Evolutionary conservation across 1,140 invertebrate species (phyloP), one percentile per base, ranked within the genome.

Genomic region (Theocolax elegans): DNA sequence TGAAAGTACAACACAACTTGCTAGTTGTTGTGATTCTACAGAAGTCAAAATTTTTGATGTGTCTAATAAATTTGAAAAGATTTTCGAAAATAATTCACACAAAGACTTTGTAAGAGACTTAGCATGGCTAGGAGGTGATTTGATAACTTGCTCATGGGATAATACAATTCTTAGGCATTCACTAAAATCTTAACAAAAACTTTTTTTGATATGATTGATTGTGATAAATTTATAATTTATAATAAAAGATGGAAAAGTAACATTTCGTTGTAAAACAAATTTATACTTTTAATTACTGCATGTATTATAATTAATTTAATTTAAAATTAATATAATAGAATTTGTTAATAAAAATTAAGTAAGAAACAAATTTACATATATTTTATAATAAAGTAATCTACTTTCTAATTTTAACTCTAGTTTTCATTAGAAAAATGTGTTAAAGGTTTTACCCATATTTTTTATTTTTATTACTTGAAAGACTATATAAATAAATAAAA

Each of bases 131-230:
- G 72, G 83, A 49, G 72, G 78, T 21, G 67, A 81, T 53, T 69
- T 86, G 49, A 75, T 83, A n/a, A 81, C 81, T 10, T 85, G 82
- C 73, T 78, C 80, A 10, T 86, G 83, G 84, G 85, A 85, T 31
- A 76, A 79, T 63, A 76, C 74, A 35, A 65, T 85, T 19, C 65
- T 78, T 31, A 80, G 74, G 70, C 81, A 82, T 60, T 65, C 66
- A 19, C 27, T 76, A 27, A 8, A 13, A 48, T 51, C 65, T 12
- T 12, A 67, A 40, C n/a, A n/a, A n/a, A n/a, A n/a, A n/a, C n/a
- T n/a, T n/a, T n/a, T n/a, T n/a, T n/a, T n/a, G n/a, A n/a, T n/a
- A n/a, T n/a, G n/a, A n/a, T n/a, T n/a, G n/a, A n/a, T n/a, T n/a
- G n/a, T n/a, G n/a, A n/a, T n/a, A n/a, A n/a, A n/a, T n/a, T n/a